A percentile compares a stretch with the other conserved stretches of the same genome.
phyloP scores from a whole-genome alignment of 2,888 invertebrate species.

The Syrista parreyssii region DNA sequence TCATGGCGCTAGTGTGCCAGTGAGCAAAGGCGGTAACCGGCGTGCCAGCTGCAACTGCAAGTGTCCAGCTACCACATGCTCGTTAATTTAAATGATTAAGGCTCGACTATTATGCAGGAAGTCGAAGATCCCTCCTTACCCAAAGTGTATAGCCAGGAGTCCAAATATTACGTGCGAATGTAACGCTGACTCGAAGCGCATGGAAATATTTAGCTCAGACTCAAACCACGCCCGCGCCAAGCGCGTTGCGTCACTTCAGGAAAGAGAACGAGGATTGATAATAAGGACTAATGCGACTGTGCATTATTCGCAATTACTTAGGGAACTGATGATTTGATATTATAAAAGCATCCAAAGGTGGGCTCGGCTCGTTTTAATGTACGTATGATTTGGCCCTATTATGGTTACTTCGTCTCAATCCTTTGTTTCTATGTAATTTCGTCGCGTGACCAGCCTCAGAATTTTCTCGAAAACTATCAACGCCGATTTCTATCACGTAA shows the following conservation, averaged over 20 bases:
- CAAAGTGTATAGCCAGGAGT: neutral
- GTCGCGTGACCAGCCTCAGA: neutral
- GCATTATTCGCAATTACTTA: neutral
- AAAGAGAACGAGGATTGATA: neutral
- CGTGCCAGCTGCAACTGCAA: constrained; percentile 41
- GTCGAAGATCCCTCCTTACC: constrained; percentile 3
- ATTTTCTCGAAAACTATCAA: neutral
- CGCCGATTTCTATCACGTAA: neutral
- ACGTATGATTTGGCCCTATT: neutral
- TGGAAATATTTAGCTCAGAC: neutral
- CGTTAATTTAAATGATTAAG: constrained; percentile 50
- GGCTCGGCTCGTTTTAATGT: neutral
- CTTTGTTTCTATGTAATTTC: neutral
- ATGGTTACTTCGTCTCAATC: neutral
- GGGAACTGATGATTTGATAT: neutral
- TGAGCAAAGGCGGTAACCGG: constrained; percentile 17
- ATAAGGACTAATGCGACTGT: neutral
- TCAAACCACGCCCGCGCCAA: neutral
- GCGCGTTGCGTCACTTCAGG: neutral
- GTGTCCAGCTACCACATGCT: constrained; percentile 21
- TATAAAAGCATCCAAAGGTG: neutral
- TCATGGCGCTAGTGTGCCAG: constrained; percentile 13
- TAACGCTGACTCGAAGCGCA: neutral
- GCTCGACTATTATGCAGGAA: constrained; percentile 18
- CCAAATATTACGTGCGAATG: neutral